A percentile compares a stretch with the other conserved stretches of the same genome.
These are phyloP conservation scores for Lochmaea crataegi DNA, from an alignment of 2,888 invertebrate genomes.

Conservation along the genomic window DNA sequence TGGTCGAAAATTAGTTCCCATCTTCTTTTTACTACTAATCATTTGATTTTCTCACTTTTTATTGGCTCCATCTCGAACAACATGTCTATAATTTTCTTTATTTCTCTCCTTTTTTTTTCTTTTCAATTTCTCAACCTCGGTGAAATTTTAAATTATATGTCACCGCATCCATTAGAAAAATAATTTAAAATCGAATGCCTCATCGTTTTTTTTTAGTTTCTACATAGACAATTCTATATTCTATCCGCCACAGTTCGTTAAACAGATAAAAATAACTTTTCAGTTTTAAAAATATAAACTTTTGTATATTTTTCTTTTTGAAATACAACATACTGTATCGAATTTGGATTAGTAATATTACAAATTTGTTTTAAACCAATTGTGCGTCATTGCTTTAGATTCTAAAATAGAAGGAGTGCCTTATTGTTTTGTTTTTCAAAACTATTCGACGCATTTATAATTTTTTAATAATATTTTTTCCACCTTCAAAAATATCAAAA, in stretches of 20 bases:
- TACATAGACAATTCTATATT: not conserved
- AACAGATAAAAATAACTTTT: not conserved
- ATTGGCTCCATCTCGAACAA: no score
- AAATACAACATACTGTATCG: not conserved
- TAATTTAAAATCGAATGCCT: not conserved
- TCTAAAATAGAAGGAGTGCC: not conserved
- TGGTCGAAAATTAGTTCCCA: no score
- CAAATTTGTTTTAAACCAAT: not conserved
- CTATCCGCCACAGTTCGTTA: not conserved
- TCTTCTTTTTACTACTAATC: no score
- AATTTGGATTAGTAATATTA: not conserved
- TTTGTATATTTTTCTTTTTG: slow-evolving; percentile 4
- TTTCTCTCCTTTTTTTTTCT: no score
- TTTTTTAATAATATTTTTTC: not conserved
- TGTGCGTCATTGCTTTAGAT: not conserved
- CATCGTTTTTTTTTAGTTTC: not conserved
- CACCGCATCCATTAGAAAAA: not conserved
- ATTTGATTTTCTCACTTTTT: no score
- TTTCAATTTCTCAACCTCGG: no score
- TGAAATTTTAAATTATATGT: no score
- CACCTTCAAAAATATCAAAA: not conserved
- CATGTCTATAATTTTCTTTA: no score
- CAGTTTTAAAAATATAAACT: not conserved
- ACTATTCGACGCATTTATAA: not conserved
- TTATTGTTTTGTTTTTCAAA: not conserved